Conservation (phyloP, 2,113 vertebrate species). For the Colinus virginianus region DNA sequence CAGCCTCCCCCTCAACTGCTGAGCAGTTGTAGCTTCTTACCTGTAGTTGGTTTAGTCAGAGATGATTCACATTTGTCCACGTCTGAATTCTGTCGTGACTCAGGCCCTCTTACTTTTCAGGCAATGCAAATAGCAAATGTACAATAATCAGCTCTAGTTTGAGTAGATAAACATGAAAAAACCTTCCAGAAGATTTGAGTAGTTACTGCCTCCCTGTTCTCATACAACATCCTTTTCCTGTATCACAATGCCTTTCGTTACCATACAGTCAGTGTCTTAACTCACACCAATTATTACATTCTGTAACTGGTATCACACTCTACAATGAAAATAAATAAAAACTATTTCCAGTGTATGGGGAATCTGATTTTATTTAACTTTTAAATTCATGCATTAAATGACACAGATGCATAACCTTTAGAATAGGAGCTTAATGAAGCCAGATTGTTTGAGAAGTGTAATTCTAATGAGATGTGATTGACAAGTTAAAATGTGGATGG, state of each 20-base stretch:
- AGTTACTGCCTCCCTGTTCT: background rate
- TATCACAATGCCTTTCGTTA: background rate
- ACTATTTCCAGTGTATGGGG: background rate
- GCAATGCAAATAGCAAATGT: background rate
- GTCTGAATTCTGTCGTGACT: background rate
- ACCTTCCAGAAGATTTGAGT: background rate
- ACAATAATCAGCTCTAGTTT: background rate
- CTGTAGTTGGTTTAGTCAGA: conserved; percentile 12
- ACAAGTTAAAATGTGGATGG: conserved; percentile 53
- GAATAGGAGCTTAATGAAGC: background rate
- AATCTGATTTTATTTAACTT: conserved; percentile 10
- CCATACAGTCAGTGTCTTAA: background rate
- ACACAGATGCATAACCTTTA: background rate
- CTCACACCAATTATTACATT: background rate
- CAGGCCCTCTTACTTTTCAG: background rate
- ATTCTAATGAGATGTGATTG: too few relatives aligned
- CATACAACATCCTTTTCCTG: background rate
- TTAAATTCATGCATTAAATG: background rate
- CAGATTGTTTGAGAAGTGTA: background rate
- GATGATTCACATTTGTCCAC: background rate
- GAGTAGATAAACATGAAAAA: background rate
- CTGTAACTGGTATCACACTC: background rate
- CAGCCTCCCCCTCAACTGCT: background rate
- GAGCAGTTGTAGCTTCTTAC: background rate
- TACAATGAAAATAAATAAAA: background rate